A percentile compares a stretch with the other conserved stretches of the same genome.
Conservation (phyloP, 2,113 vertebrate genomes). For the Myrmecobius fasciatus region DNA sequence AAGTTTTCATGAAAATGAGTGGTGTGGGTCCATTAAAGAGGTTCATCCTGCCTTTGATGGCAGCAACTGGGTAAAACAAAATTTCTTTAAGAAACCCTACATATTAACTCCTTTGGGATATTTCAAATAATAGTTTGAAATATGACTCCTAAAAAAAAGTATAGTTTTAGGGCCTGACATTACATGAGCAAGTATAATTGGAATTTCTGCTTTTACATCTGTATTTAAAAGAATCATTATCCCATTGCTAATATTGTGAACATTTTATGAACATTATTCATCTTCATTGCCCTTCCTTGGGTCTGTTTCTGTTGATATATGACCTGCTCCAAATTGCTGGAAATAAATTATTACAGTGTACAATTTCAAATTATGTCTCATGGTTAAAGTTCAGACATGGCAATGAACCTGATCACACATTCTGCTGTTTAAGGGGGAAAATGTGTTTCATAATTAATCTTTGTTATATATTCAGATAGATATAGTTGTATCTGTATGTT, state of each 20-base stretch:
- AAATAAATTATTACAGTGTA: constrained; percentile 53
- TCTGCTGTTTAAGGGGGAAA: background rate
- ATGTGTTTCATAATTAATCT: constrained; percentile 14
- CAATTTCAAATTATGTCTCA: constrained; percentile 57
- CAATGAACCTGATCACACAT: constrained; percentile 34
- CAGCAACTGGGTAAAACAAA: background rate
- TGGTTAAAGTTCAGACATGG: constrained; percentile 54
- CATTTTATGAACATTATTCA: constrained; percentile 65
- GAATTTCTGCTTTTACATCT: constrained; percentile 55
- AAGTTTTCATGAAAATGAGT: background rate
- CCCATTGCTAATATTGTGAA: constrained; percentile 48
- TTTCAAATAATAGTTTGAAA: constrained; percentile 11
- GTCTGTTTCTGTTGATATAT: constrained; percentile 56
- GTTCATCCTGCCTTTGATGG: background rate
- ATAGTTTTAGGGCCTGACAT: constrained; percentile 8
- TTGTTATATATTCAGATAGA: constrained; percentile 8
- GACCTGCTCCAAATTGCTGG: constrained; percentile 7
- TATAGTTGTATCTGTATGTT: background rate
- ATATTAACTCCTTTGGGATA: constrained; percentile 38
- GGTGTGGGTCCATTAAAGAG: background rate
- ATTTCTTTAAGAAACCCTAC: background rate
- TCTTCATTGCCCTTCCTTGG: constrained; percentile 43
- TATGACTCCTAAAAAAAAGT: constrained; percentile 34
- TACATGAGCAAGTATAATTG: constrained; percentile 51
- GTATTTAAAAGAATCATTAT: constrained; percentile 56